Evolutionary conservation across 2,113 vertebrate genomes (phyloP).

Genomic region (Gallinago media): DNA sequence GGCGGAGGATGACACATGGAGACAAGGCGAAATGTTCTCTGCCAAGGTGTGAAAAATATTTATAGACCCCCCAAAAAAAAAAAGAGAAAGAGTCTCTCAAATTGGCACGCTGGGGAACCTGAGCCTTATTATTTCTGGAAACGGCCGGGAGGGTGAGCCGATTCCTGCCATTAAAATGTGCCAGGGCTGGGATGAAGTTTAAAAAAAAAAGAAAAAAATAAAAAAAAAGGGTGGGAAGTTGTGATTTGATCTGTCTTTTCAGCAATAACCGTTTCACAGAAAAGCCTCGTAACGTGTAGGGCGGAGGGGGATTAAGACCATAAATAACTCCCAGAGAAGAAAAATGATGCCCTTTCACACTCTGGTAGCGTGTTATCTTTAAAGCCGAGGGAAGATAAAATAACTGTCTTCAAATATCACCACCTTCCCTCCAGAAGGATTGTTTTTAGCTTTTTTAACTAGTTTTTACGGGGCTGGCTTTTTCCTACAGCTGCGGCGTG

Average conservation of each 20-base stretch:
- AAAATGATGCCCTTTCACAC: not conserved
- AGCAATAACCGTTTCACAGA: not conserved
- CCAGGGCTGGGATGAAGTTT: not conserved
- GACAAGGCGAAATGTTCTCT: not conserved
- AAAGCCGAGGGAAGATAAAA: not conserved
- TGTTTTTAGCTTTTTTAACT: not conserved
- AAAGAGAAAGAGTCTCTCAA: not conserved
- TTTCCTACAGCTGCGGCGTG: not conserved
- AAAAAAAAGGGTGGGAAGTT: not conserved
- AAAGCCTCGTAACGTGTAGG: not conserved
- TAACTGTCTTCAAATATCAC: not conserved
- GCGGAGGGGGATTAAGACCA: not conserved
- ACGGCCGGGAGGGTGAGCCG: not conserved
- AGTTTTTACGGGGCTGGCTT: not conserved
- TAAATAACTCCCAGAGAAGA: not conserved
- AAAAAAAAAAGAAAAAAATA: accelerated
- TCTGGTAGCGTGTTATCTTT: not conserved
- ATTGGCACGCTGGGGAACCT: not conserved
- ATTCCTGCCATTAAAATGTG: not conserved
- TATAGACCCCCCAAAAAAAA: not conserved
- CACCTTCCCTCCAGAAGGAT: not conserved
- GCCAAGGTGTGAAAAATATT: not conserved
- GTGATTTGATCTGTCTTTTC: constrained; percentile 8
- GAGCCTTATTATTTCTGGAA: not conserved
- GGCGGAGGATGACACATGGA: accelerated